Evolutionary conservation across 1,140 invertebrate genomes (phyloP), one percentile per base, ranked within the genome.

Genomic region (Drosophila sp.): DNA sequence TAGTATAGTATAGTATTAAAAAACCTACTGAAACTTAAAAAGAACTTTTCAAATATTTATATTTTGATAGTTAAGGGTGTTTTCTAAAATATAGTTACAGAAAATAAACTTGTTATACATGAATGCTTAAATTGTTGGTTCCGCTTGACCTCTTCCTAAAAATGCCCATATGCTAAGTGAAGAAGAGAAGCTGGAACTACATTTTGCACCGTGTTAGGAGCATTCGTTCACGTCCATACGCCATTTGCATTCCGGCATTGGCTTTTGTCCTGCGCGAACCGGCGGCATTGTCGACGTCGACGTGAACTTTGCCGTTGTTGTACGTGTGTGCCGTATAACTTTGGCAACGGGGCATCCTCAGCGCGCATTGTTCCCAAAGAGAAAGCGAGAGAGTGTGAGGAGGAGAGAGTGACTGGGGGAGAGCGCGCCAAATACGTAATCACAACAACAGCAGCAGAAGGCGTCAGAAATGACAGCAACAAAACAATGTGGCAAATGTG

Each of bases 401-500:
- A 11, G 16, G 29, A 18, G 32, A n/a, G 29, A 53, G 50, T 0
- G 32, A 32, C 5, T 7, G 45, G 29, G 46, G 16, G 18, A 18
- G 14, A 13, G 56, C 16, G 56, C 25, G 18, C 56, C 76, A 73
- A 62, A 67, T 79, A 73, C 72, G 77, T 76, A 83, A 84, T 84
- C 72, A 84, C 76, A 87, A 78, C 71, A 78, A 76, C 54, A 71
- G 65, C 74, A 57, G 46, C 41, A 34, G 58, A 50, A 54, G 64
- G 64, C 50, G 57, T 63, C 58, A 50, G 65, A 25, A 75, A 64
- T 74, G 80, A 78, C 82, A 78, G 66, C 78, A 81, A 72, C 78
- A 80, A 78, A 87, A 87, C 82, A 84, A 81, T 84, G 81, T 84
- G 78, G 78, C 66, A 86, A 86, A 87, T 86, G 82, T 78, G 78